Evolutionary conservation across 1,140 invertebrate genomes (phyloP).

Genomic region (Nebria ingens): DNA sequence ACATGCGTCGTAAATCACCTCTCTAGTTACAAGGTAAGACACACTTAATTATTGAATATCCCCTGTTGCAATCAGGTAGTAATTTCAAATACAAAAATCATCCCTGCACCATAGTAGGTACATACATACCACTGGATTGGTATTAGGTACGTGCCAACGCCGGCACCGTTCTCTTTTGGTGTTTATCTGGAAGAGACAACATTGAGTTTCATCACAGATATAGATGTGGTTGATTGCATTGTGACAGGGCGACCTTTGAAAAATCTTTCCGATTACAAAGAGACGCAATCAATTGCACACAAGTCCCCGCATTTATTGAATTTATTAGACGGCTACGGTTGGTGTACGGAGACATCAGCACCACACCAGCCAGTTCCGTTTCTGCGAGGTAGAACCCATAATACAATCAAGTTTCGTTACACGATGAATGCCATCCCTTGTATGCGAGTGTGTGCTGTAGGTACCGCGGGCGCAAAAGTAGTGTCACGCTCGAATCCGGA

Average conservation of each 20-base stretch:
- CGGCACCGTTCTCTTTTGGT: too few relatives aligned
- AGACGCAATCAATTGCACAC: conserved; percentile 31
- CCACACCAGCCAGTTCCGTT: not conserved
- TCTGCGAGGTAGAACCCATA: not conserved
- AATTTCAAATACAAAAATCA: too few relatives aligned
- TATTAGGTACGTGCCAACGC: too few relatives aligned
- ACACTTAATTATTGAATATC: too few relatives aligned
- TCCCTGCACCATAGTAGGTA: too few relatives aligned
- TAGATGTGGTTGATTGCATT: conserved; percentile 26
- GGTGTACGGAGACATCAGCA: not conserved
- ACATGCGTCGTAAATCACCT: conserved; percentile 84
- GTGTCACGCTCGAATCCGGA: not conserved
- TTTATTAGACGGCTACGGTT: conserved; percentile 22
- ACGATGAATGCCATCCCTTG: too few relatives aligned
- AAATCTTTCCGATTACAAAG: conserved; percentile 21
- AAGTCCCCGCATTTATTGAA: conserved; percentile 30
- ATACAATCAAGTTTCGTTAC: conserved; percentile 1
- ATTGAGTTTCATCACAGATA: too few relatives aligned
- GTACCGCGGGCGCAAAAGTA: not conserved
- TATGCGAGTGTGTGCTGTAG: not conserved
- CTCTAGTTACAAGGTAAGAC: conserved; percentile 68
- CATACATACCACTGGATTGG: too few relatives aligned
- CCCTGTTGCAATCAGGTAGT: too few relatives aligned
- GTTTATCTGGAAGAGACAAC: too few relatives aligned
- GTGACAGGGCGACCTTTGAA: conserved; percentile 14